Base-by-base conservation (phyloP, 2,113 vertebrate species). In the Climacteris rufus region DNA sequence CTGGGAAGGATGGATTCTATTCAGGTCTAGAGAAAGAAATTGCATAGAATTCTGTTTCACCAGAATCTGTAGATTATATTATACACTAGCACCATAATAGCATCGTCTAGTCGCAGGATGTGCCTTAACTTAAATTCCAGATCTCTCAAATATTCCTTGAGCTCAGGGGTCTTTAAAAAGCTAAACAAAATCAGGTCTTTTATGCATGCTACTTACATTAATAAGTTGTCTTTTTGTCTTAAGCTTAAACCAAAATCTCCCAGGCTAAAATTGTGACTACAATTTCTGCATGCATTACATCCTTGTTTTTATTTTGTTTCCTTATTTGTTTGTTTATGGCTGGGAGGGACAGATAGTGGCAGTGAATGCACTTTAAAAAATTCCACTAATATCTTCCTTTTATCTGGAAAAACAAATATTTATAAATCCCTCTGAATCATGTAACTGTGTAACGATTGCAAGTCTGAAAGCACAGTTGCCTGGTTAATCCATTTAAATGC, bases 361-460 rank as follows among this genome's bases (percentile, higher is more conserved):
- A 74, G 61, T 63, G 60, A 92, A 89, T 39, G 3, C 42, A 30
- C 76, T 78, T 92, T 0, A 33, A 69, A 89, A 90, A 71, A 59
- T 60, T 63, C 54, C 3, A 2, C 56, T 81, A 83, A 84, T 81
- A 50, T 68, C 24, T 24, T 88, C 47, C 52, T 81, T 94, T 94
- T 88, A 89, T 93, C 52, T 86, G 53, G 65, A 92, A 94, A 93
- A 94, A 30, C 78, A 96, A 89, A 87, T 96, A 95, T 93, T 94
- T 93, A 63, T 72, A 95, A 87, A 90, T 77, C 85, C 85, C 12
- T 93, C 42, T 70, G 85, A 90, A 85, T 94, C 87, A 57, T 53
- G 53, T 91, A 86, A 59, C 92, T 90, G 42, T 71, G 54, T 77
- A 90, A 72, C 1, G 2, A 63, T 23, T 71, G 52, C 44, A 12